Evolutionary conservation across 2,113 vertebrate genomes (phyloP).

Genomic region (Sander lucioperca): DNA sequence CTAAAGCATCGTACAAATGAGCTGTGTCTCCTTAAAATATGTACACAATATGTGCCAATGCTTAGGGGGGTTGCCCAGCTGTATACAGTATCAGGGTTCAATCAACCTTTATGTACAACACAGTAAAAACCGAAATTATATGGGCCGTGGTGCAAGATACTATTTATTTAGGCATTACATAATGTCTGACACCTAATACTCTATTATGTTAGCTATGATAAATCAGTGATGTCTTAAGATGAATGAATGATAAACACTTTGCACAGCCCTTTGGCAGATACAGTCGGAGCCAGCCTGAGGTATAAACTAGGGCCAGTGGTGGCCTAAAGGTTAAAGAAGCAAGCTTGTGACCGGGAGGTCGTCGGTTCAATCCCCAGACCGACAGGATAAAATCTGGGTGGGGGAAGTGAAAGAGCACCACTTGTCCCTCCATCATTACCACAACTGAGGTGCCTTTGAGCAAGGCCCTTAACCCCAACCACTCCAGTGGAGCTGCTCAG

Average conservation of each 20-base stretch:
- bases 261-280: conserved; percentile 2
- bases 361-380: no score
- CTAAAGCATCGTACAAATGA: neutral
- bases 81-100: neutral
- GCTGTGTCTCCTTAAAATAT: neutral
- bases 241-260: conserved; percentile 16
- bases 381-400: no score
- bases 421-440: no score
- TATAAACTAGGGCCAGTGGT: conserved; percentile 26
- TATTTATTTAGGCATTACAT: conserved; percentile 1
- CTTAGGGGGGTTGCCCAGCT: neutral
- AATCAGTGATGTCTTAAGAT: conserved; percentile 3
- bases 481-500: no score
- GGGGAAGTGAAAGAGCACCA: no score
- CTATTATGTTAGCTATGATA: neutral
- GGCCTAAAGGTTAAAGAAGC: no score
- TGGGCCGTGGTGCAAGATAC: neutral
- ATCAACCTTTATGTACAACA: neutral
- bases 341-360: no score
- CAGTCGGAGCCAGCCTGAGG: conserved; percentile 6
- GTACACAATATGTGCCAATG: neutral
- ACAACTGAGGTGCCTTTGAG: no score
- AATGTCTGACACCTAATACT: conserved; percentile 11
- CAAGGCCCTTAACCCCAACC: no score
- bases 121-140: neutral